Conservation (phyloP, 2,888 invertebrate genomes). For the Perithous albicinctus region DNA sequence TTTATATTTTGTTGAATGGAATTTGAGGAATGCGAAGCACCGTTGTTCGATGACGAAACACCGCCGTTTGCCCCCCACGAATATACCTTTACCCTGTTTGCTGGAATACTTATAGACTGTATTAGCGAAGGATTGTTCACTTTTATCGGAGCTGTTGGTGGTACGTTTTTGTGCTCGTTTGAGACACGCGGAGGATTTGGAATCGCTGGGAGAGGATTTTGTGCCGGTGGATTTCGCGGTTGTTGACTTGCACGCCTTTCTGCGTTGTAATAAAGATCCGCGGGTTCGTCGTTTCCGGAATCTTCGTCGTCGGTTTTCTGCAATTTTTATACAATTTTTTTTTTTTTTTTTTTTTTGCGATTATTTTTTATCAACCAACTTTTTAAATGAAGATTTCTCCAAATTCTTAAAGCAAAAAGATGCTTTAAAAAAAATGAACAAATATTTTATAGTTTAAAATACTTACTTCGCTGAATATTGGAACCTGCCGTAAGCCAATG, state of each 20-base stretch:
- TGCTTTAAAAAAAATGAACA: too few relatives aligned
- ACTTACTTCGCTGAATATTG: constrained; percentile 83
- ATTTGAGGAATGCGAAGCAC: constrained; percentile 7
- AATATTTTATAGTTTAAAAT: neutral
- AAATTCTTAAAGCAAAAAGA: too few relatives aligned
- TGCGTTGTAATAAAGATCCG: constrained; percentile 88
- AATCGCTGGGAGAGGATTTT: constrained; percentile 71
- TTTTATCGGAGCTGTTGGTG: constrained; percentile 7
- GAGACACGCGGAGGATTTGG: constrained; percentile 29
- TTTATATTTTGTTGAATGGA: neutral
- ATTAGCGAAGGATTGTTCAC: neutral
- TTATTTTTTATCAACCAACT: too few relatives aligned
- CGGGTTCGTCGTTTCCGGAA: constrained; percentile 97
- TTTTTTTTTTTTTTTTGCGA: too few relatives aligned
- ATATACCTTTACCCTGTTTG: constrained; percentile 48
- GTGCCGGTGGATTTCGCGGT: constrained; percentile 51
- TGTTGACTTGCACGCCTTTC: constrained; percentile 85
- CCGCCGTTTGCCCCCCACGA: constrained; percentile 42
- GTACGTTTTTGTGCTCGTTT: constrained; percentile 40
- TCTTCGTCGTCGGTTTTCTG: constrained; percentile 95
- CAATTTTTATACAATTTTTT: constrained; percentile 23
- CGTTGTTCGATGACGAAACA: constrained; percentile 19
- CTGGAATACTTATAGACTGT: constrained; percentile 64
- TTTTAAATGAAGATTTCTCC: too few relatives aligned
- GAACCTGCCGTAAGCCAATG: constrained; percentile 85